A percentile compares a stretch with the other conserved stretches of the same genome.
phyloP scores from a whole-genome alignment of 2,113 vertebrate species.

The Nipponia nippon region DNA sequence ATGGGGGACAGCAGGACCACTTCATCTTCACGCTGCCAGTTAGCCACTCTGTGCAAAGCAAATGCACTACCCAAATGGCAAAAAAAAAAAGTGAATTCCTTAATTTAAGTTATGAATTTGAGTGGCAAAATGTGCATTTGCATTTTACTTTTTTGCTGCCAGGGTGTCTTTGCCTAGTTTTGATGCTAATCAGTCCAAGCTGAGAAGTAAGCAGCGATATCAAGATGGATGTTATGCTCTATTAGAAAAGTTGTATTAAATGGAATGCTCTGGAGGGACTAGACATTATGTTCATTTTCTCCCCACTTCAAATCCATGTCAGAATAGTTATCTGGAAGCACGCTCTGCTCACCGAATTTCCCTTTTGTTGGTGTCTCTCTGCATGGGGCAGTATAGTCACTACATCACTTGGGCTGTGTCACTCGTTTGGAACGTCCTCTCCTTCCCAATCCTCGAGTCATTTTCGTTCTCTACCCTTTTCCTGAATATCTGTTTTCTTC shows the following conservation, averaged over 20 bases:
- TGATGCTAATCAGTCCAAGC: neutral
- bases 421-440: neutral
- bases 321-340: neutral
- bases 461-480: neutral
- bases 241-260: neutral
- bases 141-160: neutral
- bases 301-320: neutral
- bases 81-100: neutral
- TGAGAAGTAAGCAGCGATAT: neutral
- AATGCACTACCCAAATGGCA: neutral
- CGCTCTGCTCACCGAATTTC: neutral
- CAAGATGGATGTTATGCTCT: neutral
- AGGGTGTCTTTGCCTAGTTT: neutral
- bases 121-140: neutral
- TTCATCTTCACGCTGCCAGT: neutral
- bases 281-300: neutral
- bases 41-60: neutral
- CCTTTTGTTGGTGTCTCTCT: neutral
- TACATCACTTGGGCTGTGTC: neutral
- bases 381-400: neutral
- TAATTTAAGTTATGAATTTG: neutral
- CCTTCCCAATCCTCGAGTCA: neutral
- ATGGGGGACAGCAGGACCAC: rapidly evolving
- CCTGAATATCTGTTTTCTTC: neutral
- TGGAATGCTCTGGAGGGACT: neutral